Evolutionary conservation across 2,888 invertebrate genomes (phyloP), one percentile per base, ranked within the genome.

Genomic region (Zeuzera pyrina): DNA sequence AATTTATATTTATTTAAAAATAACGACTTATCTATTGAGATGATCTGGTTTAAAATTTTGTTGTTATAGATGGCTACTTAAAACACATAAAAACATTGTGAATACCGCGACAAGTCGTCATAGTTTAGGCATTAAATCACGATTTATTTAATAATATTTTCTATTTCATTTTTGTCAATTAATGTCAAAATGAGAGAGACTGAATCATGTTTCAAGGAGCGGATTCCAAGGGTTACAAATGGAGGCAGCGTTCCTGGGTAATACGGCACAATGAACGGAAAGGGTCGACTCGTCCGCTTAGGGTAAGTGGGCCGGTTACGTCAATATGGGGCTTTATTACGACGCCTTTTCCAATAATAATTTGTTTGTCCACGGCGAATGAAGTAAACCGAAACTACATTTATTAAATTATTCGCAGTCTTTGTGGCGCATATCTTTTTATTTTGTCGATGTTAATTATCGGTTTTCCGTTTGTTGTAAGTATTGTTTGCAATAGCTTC

Each of bases 151-250:
- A 24, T 8, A 19, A 6, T 19, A 6, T 49, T 65, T 57, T 56
- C 52, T 65, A 64, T 72, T 60, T 63, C 52, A 60, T 62, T 64
- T 55, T 61, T 53, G 58, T 69, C 69, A 69, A 72, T 76, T 73
- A 70, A 66, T 59, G 61, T 46, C 49, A 52, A 60, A 60, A 59
- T 59, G 65, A 57, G 65, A 66, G 60, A 61, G 71, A 68, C 76
- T 81, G 79, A 83, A 77, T 79, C 83, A 81, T 79, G 73, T 66
- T 69, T 70, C 66, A 71, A 81, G 78, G 66, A 81, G 76, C 71
- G 69, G 77, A 79, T 74, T 81, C 79, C 74, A 69, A 69, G 79
- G 81, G 78, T 73, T 67, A 74, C 70, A 72, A 76, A 78, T 73
- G 74, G 69, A 76, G 72, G 73, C 72, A 78, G 62, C 70, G 67